These are phyloP conservation scores for Rhagophthalmus giganteus DNA, from an alignment of 2,888 invertebrate genomes.

Conservation along the genomic window DNA sequence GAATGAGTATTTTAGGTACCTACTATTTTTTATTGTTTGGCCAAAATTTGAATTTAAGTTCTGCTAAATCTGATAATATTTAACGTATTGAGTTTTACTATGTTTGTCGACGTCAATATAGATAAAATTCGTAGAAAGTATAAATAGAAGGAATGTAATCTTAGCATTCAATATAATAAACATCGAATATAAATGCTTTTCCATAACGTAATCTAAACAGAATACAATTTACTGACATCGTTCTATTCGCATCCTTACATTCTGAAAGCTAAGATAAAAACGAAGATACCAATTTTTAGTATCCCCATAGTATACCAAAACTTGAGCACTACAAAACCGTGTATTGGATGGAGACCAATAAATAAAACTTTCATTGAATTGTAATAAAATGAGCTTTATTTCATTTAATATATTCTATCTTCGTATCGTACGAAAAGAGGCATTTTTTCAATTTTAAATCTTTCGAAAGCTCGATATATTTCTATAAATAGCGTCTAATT, in stretches of 20 bases:
- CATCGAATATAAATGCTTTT: constrained; percentile 24
- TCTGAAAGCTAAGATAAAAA: constrained; percentile 24
- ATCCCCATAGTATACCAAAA: constrained; percentile 26
- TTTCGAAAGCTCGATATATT: constrained; percentile 1
- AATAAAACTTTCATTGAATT: constrained; percentile 33
- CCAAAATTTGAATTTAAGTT: no score
- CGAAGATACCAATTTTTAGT: constrained; percentile 28
- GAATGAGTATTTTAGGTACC: no score
- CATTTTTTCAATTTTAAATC: constrained; percentile 6
- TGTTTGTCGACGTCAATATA: background rate
- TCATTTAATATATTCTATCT: constrained; percentile 29
- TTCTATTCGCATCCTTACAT: constrained; percentile 25
- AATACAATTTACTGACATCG: constrained; percentile 30
- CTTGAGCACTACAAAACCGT: constrained; percentile 20
- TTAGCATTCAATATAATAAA: constrained; percentile 26
- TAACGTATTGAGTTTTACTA: no score
- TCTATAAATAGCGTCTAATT: constrained; percentile 8
- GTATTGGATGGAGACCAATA: constrained; percentile 31
- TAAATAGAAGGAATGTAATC: constrained; percentile 20
- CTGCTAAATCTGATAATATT: no score
- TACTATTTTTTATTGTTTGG: no score
- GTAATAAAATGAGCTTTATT: constrained; percentile 35
- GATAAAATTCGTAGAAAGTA: background rate
- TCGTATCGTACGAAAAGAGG: no score
- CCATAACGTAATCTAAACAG: constrained; percentile 26